These are phyloP conservation scores for Allolobophora icterica DNA, from an alignment of 2,888 invertebrate species.

Conservation along the genomic window DNA sequence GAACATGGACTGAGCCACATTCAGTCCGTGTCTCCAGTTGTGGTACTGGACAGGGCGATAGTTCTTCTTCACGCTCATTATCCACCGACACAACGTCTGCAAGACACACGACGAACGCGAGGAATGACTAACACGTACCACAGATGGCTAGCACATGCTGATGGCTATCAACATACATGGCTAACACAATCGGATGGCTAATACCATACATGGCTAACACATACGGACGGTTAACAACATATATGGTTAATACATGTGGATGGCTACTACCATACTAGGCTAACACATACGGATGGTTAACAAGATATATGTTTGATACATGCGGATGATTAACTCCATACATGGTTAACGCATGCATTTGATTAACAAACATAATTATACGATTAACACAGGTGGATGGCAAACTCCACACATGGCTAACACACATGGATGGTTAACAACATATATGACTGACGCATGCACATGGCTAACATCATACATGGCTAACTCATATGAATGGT, in stretches of 20 bases:
- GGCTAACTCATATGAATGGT: background rate
- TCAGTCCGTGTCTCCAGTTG: constrained; percentile 92
- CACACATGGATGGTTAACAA: background rate
- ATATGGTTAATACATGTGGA: no score
- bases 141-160: no score
- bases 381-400: background rate
- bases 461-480: background rate
- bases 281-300: background rate
- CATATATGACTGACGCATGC: background rate
- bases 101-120: background rate
- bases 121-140: background rate
- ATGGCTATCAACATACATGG: no score
- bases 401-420: background rate
- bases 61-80: constrained; percentile 92
- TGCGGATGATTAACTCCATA: background rate
- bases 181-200: no score
- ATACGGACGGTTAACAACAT: background rate
- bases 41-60: constrained; percentile 96
- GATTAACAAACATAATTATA: no score
- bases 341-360: background rate
- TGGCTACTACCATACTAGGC: background rate
- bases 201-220: background rate
- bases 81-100: constrained; percentile 91
- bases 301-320: background rate
- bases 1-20: constrained; percentile 96